Conservation (phyloP, 2,888 invertebrate species). For the Vannuccia rotundouncinata region DNA sequence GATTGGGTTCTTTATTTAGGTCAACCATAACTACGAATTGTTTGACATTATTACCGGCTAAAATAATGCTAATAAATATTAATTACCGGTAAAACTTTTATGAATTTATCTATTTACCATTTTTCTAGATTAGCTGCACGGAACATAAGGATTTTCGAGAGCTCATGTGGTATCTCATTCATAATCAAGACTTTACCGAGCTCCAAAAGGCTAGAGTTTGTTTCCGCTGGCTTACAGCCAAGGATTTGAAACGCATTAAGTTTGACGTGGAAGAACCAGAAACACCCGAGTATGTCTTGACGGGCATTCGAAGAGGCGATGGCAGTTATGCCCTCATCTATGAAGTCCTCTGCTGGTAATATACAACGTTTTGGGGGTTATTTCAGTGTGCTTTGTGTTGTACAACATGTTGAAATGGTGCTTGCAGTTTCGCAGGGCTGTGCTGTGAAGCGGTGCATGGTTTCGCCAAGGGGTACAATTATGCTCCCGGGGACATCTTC, state of each 20-base stretch:
- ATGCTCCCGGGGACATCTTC: conserved; percentile 73
- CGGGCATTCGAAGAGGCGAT: not conserved
- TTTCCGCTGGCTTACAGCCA: not conserved
- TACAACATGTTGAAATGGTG: too few species aligned
- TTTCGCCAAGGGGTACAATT: conserved; percentile 95
- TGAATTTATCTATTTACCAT: too few species aligned
- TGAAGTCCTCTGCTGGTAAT: conserved; percentile 9
- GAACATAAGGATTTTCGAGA: not conserved
- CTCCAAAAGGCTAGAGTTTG: conserved; percentile 5
- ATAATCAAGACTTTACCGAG: not conserved
- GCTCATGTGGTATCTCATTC: not conserved
- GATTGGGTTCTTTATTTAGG: too few species aligned
- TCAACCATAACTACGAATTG: too few species aligned
- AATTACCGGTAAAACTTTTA: too few species aligned
- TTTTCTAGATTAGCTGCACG: not conserved
- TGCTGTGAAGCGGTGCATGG: conserved; percentile 98
- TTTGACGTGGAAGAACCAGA: not conserved
- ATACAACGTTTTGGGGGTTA: not conserved
- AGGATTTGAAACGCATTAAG: not conserved
- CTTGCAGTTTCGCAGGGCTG: conserved; percentile 90
- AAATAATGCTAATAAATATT: too few species aligned
- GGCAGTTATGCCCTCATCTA: not conserved
- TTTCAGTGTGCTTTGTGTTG: too few species aligned
- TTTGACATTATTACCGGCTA: too few species aligned
- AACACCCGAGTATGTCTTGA: not conserved